A percentile compares a stretch with the other conserved stretches of the same genome.
Evolutionary conservation across 2,888 invertebrate species (phyloP).

Genomic region (Drosophila neotestacea): DNA sequence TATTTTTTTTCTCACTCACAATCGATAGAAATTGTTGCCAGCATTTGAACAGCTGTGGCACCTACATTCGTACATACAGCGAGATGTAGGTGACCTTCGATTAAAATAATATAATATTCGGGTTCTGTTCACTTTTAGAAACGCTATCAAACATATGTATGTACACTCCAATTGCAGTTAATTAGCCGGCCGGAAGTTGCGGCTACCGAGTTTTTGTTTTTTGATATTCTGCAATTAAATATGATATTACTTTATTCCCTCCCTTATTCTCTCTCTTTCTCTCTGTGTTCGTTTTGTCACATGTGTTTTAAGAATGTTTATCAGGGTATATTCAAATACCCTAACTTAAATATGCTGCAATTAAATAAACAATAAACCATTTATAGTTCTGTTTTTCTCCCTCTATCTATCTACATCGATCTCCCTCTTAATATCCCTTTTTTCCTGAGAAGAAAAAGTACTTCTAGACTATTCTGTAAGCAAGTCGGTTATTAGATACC

Average conservation of each 20-base stretch:
- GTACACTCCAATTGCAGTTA: conserved; percentile 24
- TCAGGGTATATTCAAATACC: background rate
- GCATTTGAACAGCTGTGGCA: conserved; percentile 22
- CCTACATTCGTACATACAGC: background rate
- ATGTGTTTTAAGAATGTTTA: background rate
- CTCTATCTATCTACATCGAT: too few relatives aligned
- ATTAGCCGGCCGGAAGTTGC: conserved; percentile 50
- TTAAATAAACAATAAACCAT: background rate
- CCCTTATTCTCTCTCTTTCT: background rate
- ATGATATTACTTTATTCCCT: conserved; percentile 6
- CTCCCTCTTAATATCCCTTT: background rate
- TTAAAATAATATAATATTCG: conserved; percentile 13
- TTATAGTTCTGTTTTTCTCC: too few relatives aligned
- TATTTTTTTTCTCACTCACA: conserved; percentile 7
- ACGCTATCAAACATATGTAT: conserved; percentile 6
- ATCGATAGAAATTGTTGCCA: conserved; percentile 27
- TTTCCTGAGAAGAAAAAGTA: background rate
- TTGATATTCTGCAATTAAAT: conserved; percentile 13
- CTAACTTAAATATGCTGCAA: background rate
- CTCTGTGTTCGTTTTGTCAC: background rate
- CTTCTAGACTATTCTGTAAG: background rate
- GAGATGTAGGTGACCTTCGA: conserved; percentile 39
- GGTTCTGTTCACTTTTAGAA: conserved; percentile 18
- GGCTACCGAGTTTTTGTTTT: conserved; percentile 10
- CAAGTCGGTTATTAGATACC: background rate